phyloP scores from a whole-genome alignment of 2,113 vertebrate species.

The Chunga burmeisteri region DNA sequence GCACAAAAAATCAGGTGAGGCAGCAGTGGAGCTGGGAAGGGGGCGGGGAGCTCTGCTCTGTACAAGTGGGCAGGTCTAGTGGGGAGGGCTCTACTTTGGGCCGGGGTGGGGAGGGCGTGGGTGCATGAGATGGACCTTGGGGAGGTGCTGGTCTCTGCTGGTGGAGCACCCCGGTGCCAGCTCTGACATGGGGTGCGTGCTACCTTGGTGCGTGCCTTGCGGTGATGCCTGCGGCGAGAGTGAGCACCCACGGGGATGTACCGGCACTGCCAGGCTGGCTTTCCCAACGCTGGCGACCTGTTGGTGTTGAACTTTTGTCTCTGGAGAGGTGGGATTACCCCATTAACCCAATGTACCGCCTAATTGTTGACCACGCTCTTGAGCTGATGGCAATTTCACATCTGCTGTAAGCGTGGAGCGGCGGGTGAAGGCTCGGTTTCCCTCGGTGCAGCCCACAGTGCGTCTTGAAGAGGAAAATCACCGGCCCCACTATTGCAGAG shows the following conservation, averaged over 20 bases:
- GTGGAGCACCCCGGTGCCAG: not conserved
- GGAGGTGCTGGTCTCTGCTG: not conserved
- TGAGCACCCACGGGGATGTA: not conserved
- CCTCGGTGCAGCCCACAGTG: fast-evolving
- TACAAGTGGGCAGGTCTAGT: not conserved
- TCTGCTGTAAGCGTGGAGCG: fast-evolving
- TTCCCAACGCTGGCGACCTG: not conserved
- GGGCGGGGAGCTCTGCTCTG: not conserved
- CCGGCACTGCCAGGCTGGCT: fast-evolving
- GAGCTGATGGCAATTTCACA: not conserved
- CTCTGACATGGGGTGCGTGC: fast-evolving
- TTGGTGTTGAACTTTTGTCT: not conserved
- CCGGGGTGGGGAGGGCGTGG: no score
- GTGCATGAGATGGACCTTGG: not conserved
- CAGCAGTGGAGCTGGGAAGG: not conserved
- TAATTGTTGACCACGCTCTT: not conserved
- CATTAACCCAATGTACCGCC: not conserved
- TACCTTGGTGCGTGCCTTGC: not conserved
- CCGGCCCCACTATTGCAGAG: not conserved
- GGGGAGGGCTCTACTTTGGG: not conserved
- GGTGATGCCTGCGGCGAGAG: not conserved
- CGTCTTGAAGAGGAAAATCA: not conserved
- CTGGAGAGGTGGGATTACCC: not conserved
- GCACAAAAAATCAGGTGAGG: not conserved
- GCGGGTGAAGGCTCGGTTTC: fast-evolving